phyloP scores from a whole-genome alignment of 2,113 vertebrate species.

The Aramus guarauna region DNA sequence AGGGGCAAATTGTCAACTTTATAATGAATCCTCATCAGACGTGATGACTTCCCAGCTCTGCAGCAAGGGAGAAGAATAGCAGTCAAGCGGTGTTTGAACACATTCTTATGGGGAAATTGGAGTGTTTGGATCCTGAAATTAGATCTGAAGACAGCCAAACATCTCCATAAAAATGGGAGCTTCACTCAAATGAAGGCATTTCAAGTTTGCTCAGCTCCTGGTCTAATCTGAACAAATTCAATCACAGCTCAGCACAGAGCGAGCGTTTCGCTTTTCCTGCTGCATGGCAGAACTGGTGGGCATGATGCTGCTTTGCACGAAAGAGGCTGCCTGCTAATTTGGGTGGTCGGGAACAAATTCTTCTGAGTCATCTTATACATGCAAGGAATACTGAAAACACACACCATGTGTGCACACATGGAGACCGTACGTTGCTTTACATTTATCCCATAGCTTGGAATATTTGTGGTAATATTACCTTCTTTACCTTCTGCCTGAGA shows the following conservation, averaged over 20 bases:
- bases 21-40: neutral
- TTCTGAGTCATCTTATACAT: neutral
- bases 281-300: neutral
- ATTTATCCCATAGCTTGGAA: neutral
- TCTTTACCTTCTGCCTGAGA: neutral
- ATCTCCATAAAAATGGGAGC: neutral
- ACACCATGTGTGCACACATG: neutral
- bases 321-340: neutral
- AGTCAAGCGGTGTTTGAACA: slow-evolving; percentile 6
- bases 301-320: neutral
- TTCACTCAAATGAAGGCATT: neutral
- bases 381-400: neutral
- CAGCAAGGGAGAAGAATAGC: neutral
- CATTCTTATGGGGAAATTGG: slow-evolving; percentile 16
- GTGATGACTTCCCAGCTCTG: neutral
- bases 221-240: neutral
- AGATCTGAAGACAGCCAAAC: neutral
- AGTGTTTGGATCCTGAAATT: slow-evolving; percentile 38
- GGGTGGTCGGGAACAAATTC: neutral
- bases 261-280: neutral
- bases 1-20: slow-evolving; percentile 48
- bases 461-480: neutral
- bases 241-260: neutral
- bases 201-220: neutral
- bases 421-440: neutral